Conservation (phyloP, 2,797 vertebrate genomes). For the Cryptoblepharus egeriae region DNA sequence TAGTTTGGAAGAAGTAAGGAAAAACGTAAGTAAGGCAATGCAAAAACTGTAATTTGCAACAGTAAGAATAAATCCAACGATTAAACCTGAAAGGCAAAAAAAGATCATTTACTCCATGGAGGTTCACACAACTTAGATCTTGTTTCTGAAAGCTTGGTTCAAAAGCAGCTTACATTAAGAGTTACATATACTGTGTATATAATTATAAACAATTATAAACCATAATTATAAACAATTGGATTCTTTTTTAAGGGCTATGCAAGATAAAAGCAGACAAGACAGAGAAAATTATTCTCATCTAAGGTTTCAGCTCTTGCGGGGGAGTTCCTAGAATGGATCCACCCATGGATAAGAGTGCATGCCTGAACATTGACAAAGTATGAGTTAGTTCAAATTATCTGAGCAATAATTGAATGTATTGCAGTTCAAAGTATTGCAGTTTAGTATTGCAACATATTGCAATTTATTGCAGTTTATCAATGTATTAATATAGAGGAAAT, state of each 20-base stretch:
- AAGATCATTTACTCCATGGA: not conserved
- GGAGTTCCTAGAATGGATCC: no score
- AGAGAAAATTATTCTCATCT: no score
- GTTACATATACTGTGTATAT: no score
- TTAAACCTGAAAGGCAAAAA: slow-evolving; percentile 77
- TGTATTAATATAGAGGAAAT: not conserved
- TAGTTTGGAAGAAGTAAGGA: slow-evolving; percentile 91
- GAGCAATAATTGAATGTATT: no score
- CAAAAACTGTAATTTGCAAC: slow-evolving; percentile 97
- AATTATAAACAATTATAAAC: no score
- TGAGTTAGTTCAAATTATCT: not conserved
- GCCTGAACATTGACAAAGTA: not conserved
- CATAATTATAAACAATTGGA: no score
- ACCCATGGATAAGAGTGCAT: no score
- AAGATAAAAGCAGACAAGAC: not conserved
- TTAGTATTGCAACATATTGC: no score
- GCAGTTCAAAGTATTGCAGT: no score
- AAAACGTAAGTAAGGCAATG: slow-evolving; percentile 88
- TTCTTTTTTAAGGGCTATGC: not conserved
- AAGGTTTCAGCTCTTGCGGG: no score
- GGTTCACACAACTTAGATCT: not conserved
- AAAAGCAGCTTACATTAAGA: not conserved
- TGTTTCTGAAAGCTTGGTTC: not conserved
- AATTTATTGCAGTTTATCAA: not conserved
- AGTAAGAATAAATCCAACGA: slow-evolving; percentile 92